Conservation (phyloP, 1,140 invertebrate genomes). For the Pristionchus pacificus region DNA sequence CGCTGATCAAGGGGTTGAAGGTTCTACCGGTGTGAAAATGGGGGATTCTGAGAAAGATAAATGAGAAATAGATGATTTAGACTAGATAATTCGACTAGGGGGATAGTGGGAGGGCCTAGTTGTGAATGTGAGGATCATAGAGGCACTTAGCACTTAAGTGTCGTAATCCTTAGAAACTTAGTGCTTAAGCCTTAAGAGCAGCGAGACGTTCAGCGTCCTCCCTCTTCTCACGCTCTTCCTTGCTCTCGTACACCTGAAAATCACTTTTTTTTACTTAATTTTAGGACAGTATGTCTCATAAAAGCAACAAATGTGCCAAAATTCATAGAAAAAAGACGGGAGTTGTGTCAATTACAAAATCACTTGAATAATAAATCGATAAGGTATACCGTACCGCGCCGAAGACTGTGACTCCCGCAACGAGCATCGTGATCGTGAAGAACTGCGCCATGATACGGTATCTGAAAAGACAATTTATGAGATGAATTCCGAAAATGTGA, state of each 20-base stretch:
- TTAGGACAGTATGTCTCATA: no score
- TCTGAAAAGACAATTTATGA: constrained; percentile 27
- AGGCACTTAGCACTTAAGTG: neutral
- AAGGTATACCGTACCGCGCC: no score
- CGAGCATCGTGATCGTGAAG: constrained; percentile 43
- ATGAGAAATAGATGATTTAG: neutral
- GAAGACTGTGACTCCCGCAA: constrained; percentile 42
- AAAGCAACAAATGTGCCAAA: no score
- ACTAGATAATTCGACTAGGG: neutral
- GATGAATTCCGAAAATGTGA: neutral
- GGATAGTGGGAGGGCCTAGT: neutral
- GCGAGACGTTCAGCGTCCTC: no score
- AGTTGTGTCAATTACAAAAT: no score
- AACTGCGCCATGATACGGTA: constrained; percentile 51
- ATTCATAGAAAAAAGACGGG: no score
- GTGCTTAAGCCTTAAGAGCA: no score
- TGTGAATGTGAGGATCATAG: neutral
- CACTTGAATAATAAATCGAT: no score
- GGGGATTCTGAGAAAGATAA: neutral
- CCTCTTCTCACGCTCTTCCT: neutral
- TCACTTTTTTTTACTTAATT: no score
- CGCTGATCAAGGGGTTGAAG: no score
- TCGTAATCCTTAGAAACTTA: neutral
- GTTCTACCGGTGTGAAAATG: no score
- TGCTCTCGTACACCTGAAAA: neutral